phyloP scores from a whole-genome alignment of 1,140 invertebrate genomes.

The Oedothorax gibbosus region DNA sequence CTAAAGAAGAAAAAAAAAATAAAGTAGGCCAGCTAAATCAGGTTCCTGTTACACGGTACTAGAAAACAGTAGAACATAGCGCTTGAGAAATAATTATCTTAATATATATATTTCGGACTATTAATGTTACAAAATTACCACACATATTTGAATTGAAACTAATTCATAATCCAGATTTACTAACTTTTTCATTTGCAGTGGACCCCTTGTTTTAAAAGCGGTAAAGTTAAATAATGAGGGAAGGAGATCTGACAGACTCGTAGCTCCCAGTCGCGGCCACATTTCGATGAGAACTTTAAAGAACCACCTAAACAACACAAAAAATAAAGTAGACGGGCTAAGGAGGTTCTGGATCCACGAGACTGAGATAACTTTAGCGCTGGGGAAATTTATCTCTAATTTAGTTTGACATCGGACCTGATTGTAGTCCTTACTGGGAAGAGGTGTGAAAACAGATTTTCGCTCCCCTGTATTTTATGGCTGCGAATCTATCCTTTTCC shows the following conservation, averaged over 20 bases:
- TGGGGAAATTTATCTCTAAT: conserved; percentile 51
- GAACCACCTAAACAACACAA: conserved; percentile 15
- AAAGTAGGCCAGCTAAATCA: too few relatives aligned
- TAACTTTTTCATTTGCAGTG: conserved; percentile 28
- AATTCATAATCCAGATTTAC: too few relatives aligned
- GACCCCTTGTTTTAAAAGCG: conserved; percentile 5
- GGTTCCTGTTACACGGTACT: too few relatives aligned
- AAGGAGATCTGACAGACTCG: conserved; percentile 24
- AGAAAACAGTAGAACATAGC: too few relatives aligned
- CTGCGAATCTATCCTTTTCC: conserved; percentile 26
- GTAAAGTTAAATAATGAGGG: conserved; percentile 27
- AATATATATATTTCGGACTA: too few relatives aligned
- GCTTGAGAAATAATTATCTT: too few relatives aligned
- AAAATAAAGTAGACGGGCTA: too few relatives aligned
- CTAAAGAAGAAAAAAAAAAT: too few relatives aligned
- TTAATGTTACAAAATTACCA: too few relatives aligned
- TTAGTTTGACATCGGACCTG: conserved; percentile 54
- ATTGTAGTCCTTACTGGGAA: conserved; percentile 47
- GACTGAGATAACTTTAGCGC: conserved; percentile 14
- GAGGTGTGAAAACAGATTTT: conserved; percentile 37
- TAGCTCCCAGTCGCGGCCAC: conserved; percentile 17
- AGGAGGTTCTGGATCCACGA: neutral
- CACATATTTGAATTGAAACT: too few relatives aligned
- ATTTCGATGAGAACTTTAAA: conserved; percentile 47
- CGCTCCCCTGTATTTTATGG: conserved; percentile 36